Percentiles rank a stretch among this genome's conserved stretches.
Conservation (phyloP, 2,113 vertebrate species). For the Ifrita kowaldi region DNA sequence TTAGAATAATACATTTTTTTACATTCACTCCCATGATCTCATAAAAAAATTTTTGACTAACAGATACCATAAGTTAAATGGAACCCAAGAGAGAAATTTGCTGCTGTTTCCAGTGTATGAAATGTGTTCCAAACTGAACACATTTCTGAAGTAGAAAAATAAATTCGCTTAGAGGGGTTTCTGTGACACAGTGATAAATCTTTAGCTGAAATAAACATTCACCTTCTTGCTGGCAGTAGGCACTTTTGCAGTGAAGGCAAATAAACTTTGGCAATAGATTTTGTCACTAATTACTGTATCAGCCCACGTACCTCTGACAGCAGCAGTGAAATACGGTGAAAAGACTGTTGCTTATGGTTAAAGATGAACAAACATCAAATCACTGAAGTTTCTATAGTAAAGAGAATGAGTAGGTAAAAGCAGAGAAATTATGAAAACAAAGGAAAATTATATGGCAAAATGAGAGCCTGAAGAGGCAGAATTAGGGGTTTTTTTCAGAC, state of each 20-base stretch:
- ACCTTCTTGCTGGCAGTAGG: neutral
- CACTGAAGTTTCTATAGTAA: neutral
- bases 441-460: neutral
- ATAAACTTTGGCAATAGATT: neutral
- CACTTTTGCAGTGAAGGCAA: neutral
- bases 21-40: neutral
- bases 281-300: neutral
- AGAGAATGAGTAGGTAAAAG: neutral
- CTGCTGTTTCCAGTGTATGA: neutral
- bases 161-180: neutral
- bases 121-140: neutral
- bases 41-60: neutral
- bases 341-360: neutral
- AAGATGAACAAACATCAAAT: neutral
- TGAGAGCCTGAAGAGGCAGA: neutral
- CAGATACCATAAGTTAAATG: neutral
- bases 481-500: neutral
- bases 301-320: neutral
- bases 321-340: neutral
- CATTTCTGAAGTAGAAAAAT: neutral
- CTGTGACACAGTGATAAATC: neutral
- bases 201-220: neutral
- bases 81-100: neutral
- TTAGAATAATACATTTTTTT: neutral
- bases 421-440: neutral